Conservation (phyloP, 1,140 invertebrate genomes). For the Panulirus ornatus region DNA sequence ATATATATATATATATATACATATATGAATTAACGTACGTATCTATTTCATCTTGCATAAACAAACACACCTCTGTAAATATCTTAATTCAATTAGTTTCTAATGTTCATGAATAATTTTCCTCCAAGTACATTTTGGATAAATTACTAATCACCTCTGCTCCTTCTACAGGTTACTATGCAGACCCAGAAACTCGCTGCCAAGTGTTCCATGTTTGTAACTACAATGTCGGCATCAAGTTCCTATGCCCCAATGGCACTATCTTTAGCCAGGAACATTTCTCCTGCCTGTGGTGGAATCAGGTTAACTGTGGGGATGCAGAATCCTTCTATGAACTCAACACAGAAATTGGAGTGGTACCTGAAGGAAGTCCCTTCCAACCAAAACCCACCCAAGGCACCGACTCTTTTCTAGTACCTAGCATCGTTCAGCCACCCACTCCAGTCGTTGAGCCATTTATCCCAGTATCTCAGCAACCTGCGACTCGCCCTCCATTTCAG, state of each 20-base stretch:
- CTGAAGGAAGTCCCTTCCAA: constrained; percentile 51
- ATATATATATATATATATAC: too few relatives aligned
- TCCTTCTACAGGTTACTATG: constrained; percentile 76
- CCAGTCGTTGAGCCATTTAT: not conserved
- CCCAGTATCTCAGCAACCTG: not conserved
- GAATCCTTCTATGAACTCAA: constrained; percentile 80
- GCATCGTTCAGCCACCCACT: not conserved
- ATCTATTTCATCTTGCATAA: too few relatives aligned
- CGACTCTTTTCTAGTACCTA: not conserved
- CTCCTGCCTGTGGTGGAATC: constrained; percentile 95
- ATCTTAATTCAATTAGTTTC: too few relatives aligned
- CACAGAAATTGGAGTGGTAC: constrained; percentile 74
- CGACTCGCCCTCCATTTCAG: not conserved
- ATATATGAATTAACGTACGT: too few relatives aligned
- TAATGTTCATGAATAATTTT: too few relatives aligned
- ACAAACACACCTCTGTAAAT: too few relatives aligned
- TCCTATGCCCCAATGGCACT: constrained; percentile 78
- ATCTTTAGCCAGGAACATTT: constrained; percentile 93
- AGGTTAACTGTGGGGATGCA: constrained; percentile 85
- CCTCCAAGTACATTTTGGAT: too few relatives aligned
- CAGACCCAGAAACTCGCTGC: constrained; percentile 76
- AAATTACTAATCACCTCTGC: too few relatives aligned
- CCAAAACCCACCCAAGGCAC: constrained; percentile 1
- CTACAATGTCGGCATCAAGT: constrained; percentile 69
- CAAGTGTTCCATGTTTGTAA: constrained; percentile 77